A percentile compares a stretch with the other conserved stretches of the same genome.
These are phyloP conservation scores for Orthonychiurus folsomi DNA, from an alignment of 2,888 invertebrate genomes.

Conservation along the genomic window DNA sequence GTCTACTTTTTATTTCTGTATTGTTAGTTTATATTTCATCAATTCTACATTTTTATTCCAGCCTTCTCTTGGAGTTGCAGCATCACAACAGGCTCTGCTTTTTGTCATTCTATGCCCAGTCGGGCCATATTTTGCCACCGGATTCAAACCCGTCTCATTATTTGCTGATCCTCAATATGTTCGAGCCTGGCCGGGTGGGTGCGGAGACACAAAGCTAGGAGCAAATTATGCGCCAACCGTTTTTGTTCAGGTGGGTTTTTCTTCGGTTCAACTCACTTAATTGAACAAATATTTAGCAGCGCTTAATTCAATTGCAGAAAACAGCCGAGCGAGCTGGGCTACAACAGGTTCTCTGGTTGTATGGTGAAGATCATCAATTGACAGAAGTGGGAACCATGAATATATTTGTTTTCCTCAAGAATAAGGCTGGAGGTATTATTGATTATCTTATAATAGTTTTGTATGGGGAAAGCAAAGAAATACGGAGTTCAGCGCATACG, in stretches of 20 bases:
- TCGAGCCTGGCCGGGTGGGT: conserved; percentile 74
- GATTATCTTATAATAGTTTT: too few species aligned
- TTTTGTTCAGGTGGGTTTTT: conserved; percentile 52
- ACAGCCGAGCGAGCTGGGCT: conserved; percentile 67
- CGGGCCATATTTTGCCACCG: conserved; percentile 77
- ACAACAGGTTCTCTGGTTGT: conserved; percentile 94
- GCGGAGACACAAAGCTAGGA: conserved; percentile 90
- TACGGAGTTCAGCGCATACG: too few species aligned
- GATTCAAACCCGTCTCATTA: conserved; percentile 66
- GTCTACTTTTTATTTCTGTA: conserved; percentile 44
- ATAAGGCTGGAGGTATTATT: conserved; percentile 79
- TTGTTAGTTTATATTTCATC: too few species aligned
- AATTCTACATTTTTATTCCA: conserved; percentile 45
- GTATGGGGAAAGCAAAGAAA: neutral
- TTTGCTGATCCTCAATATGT: conserved; percentile 80
- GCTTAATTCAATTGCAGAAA: conserved; percentile 42
- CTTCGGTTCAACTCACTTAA: neutral
- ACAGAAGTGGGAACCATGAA: conserved; percentile 99
- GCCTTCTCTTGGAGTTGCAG: conserved; percentile 85
- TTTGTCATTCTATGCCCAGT: conserved; percentile 89
- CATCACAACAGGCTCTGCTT: conserved; percentile 76
- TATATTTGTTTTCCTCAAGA: conserved; percentile 76
- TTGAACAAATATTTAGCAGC: neutral
- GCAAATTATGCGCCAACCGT: conserved; percentile 85
- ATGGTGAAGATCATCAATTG: conserved; percentile 80